Evolutionary conservation across 2,113 vertebrate genomes (phyloP), one percentile per base, ranked within the genome.

Genomic region (Boulengeromyrus knoepffleri): DNA sequence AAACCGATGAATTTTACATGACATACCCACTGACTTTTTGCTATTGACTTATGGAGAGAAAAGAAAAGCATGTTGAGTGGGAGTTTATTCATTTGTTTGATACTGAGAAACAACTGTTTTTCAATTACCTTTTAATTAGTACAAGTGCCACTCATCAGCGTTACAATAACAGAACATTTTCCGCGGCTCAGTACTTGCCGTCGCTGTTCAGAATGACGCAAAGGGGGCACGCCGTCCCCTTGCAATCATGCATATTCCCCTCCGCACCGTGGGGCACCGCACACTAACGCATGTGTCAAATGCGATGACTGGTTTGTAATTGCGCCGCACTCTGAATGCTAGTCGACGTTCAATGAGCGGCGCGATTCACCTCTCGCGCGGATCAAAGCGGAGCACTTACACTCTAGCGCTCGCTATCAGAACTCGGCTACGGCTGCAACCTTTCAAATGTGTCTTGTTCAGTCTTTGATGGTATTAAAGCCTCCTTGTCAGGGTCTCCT

Each of bases 61-160:
- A 80, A 80, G 17, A 56, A 87, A 53, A 53, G 17, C 1, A 15
- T 15, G 19, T 53, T 19, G 50, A 87, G 85, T 87, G 50, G 85
- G 85, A 56, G 85, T 87, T 87, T 36, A 53, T 87, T 87, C 49
- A 36, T 87, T 87, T 53, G 24, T 39, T 52, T 87, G 85, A 87
- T 53, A 87, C 19, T 85, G 42, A 46, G 42, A 85, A 85, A 85
- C 85, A 56, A 53, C 47, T 36, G 85, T 52, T 36, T 49, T 87
- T 53, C 50, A 52, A 52, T 87, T 36, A 50, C 47, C 27, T 87
- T 56, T 39, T 53, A 53, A 87, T 87, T 87, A 87, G 85, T 53
- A 87, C 49, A 36, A 31, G 49, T 87, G 49, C 85, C 85, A 13
- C 85, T 87, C 31, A 39, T 87, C 47, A 42, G 9, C 6, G 27